Base-by-base conservation (phyloP, 2,888 invertebrate genomes). In the Drosophila pseudotalamancana region DNA sequence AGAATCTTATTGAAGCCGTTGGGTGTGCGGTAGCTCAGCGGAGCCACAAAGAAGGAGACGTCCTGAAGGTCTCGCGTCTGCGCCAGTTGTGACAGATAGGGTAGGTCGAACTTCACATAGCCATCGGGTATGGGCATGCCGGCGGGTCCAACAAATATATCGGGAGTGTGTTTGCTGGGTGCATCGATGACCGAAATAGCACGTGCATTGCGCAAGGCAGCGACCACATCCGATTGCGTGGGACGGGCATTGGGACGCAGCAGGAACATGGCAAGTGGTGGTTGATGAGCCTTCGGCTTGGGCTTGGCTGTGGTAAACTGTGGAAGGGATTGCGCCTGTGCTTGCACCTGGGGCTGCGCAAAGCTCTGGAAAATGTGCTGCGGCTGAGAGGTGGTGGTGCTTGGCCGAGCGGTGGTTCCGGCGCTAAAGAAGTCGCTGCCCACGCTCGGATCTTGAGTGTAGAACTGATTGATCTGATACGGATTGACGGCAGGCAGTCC, bases 41-140 rank as follows among this genome's bases (percentile, higher is more conserved):
- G 97, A 0, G 97, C 97, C 6, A 97, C 97, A 80, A 97, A 97
- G 91, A 97, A 97, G 0, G 96, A 96, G 1, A 96, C 90, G 72
- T 95, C 95, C 51, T 94, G 94, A 1, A 96, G 93, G 90, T 95
- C 95, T 16, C 94, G 94, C 0, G 77, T 72, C 34, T 89, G 88
- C 2, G 89, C 67, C 53, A 90, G 54, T 35, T 90, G 91, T 0
- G 96, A 96, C 16, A 97, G 91, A 81, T 97, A 97, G 0, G 97
- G 97, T 18, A 97, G 91, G 63, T 96, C 96, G 84, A 96, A 97
- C 91, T 96, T 97, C 0, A 94, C 93, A 77, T 95, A 97, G 39
- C 95, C 95, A 16, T 93, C 92, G 2, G 96, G 95, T 3, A 95
- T 93, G 50, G 93, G 93, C 73, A 97, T 92, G 54, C 94, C 94